Percentiles rank a stretch among this genome's conserved stretches.
Evolutionary conservation across 92 coral and sea anemone species (phyloP).

Genomic region (Blastomussa wellsi): DNA sequence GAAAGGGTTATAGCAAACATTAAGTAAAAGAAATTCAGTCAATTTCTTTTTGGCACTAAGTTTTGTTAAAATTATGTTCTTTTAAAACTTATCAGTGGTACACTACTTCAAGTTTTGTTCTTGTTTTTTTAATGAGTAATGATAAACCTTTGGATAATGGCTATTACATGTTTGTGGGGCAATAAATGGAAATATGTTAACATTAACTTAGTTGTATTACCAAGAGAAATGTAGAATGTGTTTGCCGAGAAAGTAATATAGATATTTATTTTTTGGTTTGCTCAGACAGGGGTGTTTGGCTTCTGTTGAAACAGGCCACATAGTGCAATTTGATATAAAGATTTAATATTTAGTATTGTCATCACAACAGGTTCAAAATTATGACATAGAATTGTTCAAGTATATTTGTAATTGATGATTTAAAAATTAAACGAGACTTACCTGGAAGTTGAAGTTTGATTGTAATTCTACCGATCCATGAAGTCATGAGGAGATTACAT

Average conservation of each 20-base stretch:
- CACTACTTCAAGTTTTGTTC: not conserved
- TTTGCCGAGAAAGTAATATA: slow-evolving; percentile 17
- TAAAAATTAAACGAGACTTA: too few relatives aligned
- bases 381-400: not conserved
- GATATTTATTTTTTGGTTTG: slow-evolving; percentile 42
- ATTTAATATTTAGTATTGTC: slow-evolving; percentile 13
- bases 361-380: slow-evolving; percentile 8
- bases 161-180: slow-evolving; percentile 6
- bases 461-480: too few relatives aligned
- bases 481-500: too few relatives aligned
- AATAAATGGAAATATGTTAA: slow-evolving; percentile 5
- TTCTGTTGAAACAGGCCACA: slow-evolving; percentile 6
- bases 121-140: not conserved
- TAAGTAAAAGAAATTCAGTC: not conserved
- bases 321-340: slow-evolving; percentile 3
- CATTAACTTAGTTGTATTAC: slow-evolving; percentile 27
- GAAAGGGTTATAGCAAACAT: slow-evolving; percentile 2
- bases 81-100: not conserved
- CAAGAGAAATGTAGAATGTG: not conserved
- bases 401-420: slow-evolving; percentile 8
- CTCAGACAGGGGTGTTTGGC: slow-evolving; percentile 12
- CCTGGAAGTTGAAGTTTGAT: too few relatives aligned
- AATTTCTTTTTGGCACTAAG: not conserved
- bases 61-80: slow-evolving; percentile 6
- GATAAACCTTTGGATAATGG: not conserved